Percentiles rank a stretch among this genome's conserved stretches.
These are phyloP conservation scores for Channallabes apus DNA, from an alignment of 2,797 vertebrate genomes.

Conservation along the genomic window DNA sequence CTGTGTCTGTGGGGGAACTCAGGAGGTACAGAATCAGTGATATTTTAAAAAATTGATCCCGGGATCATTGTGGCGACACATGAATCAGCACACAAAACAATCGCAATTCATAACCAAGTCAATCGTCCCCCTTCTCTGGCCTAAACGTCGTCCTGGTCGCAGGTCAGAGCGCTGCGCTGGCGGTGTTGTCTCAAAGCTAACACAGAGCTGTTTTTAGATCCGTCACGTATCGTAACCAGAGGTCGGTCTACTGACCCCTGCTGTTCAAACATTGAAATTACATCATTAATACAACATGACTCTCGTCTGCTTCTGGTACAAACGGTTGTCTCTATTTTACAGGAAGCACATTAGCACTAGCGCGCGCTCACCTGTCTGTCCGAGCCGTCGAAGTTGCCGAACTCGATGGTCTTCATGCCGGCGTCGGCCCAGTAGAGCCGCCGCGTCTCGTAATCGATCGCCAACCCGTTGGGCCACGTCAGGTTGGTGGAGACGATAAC, in stretches of 20 bases:
- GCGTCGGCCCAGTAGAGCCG: slow-evolving; percentile 97
- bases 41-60: too few species aligned
- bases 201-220: not conserved
- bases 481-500: slow-evolving; percentile 95
- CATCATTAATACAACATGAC: not conserved
- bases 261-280: not conserved
- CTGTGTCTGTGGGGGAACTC: too few species aligned
- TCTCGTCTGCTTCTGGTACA: not conserved
- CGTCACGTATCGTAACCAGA: not conserved
- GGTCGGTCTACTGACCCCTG: not conserved
- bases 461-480: slow-evolving; percentile 96
- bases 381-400: slow-evolving; percentile 88
- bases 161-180: not conserved
- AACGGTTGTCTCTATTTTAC: not conserved
- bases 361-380: slow-evolving; percentile 79
- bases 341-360: not conserved
- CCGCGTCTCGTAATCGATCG: slow-evolving; percentile 91
- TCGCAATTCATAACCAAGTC: too few species aligned
- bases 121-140: too few species aligned
- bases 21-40: too few species aligned
- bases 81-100: too few species aligned
- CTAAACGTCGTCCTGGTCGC: too few species aligned
- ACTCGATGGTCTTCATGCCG: slow-evolving; percentile 97
- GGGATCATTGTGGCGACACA: too few species aligned
- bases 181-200: not conserved